Evolutionary conservation across 2,888 invertebrate species (phyloP), one percentile per base, ranked within the genome.

Genomic region (Mythimna pallens): DNA sequence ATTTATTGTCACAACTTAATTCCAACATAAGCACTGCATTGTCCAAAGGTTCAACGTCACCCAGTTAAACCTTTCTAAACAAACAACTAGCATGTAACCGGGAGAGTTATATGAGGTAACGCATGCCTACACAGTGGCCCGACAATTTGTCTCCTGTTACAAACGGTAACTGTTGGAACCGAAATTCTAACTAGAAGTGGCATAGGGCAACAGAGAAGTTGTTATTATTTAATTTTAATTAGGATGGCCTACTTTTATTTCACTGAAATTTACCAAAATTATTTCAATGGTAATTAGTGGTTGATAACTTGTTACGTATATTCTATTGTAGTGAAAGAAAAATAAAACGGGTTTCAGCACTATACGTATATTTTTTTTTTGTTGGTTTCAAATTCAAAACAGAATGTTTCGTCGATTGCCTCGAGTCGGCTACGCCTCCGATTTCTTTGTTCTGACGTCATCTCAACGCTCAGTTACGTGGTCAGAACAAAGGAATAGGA

Each of bases 81-180:
- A 7, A 54, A 78, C 54, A 77, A 71, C 47, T 78, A n/a, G 47
- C 36, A 57, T 62, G 57, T 74, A 65, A 68, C 61, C n/a, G 30
- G 25, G 22, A n/a, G 20, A 64, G 65, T 78, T 79, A 67, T 47
- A 62, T 57, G 30, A 63, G 61, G 40, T 52, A 40, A 25, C n/a
- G 7, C 20, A 30, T 40, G 34, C 14, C 14, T 50, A 36, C 47
- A 55, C 20, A 79, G 64, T 36, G 25, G 10, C 58, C 17, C 14
- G 25, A 54, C 55, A 62, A 62, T 68, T 12, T 72, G 66, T 64
- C 25, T 64, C 55, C 20, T 34, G 64, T 43, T 52, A 55, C 64
- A 36, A 67, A 68, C 25, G 20, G 34, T 30, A 58, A 59, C 58
- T 58, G 43, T 20, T 62, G 20, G 9, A 36, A 52, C 12, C 14